These are phyloP conservation scores for Microcebus jonahi DNA, from an alignment of 2,113 vertebrate species.

Conservation along the genomic window DNA sequence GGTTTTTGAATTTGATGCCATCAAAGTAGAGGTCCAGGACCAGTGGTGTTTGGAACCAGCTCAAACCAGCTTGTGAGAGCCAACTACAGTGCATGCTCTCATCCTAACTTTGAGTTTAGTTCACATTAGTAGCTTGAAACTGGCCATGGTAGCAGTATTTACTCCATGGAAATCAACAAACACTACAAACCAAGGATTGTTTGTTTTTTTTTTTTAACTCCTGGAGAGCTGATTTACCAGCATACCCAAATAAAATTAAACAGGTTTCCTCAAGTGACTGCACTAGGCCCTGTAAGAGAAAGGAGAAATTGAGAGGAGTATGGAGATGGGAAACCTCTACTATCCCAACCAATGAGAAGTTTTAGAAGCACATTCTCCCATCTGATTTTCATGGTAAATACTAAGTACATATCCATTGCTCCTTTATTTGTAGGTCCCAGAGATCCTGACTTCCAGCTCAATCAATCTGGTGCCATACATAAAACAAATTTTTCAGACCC, in stretches of 20 bases:
- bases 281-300: background rate
- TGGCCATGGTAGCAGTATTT: background rate
- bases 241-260: background rate
- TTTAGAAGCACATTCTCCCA: background rate
- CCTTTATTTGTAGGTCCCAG: background rate
- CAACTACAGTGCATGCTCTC: background rate
- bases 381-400: background rate
- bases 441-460: background rate
- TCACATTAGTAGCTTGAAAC: background rate
- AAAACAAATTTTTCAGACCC: background rate
- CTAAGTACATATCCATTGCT: background rate
- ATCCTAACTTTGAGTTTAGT: background rate
- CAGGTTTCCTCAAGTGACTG: background rate
- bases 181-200: background rate
- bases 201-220: background rate
- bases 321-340: background rate
- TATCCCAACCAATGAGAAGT: background rate
- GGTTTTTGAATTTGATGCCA: background rate
- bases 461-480: background rate
- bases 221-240: background rate
- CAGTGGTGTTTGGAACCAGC: background rate
- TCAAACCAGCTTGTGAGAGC: background rate
- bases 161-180: background rate
- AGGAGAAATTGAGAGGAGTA: background rate
- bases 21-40: background rate